Conservation (phyloP, 2,888 invertebrate genomes). For the Folsomia manolachei region DNA sequence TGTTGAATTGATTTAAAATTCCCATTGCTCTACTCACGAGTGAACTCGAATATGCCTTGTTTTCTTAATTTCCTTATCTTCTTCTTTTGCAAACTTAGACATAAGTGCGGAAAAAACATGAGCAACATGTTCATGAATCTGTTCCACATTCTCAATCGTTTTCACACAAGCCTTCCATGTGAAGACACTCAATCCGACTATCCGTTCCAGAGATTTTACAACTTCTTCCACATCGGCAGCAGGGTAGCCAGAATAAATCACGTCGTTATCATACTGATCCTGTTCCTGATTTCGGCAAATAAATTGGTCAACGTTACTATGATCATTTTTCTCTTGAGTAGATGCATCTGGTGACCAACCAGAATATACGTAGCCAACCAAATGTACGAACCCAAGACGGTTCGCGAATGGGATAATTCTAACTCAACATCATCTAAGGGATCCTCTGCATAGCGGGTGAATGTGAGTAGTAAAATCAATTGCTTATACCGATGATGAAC, state of each 20-base stretch:
- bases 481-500: neutral
- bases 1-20: neutral
- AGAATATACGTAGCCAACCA: constrained; percentile 25
- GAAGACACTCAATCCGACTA: neutral
- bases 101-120: neutral
- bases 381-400: constrained; percentile 26
- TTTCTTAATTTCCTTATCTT: neutral
- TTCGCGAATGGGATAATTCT: constrained; percentile 14
- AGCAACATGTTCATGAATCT: neutral
- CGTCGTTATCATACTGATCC: constrained; percentile 5
- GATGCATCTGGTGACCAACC: constrained; percentile 19
- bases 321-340: too few species aligned
- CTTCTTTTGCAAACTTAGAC: neutral
- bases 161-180: neutral
- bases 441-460: constrained; percentile 17
- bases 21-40: neutral
- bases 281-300: too few species aligned
- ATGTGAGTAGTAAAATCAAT: constrained; percentile 22
- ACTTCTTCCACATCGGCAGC: constrained; percentile 1
- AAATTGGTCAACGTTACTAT: too few species aligned
- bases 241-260: neutral
- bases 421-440: constrained; percentile 20
- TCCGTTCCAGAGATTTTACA: neutral
- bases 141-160: constrained; percentile 4
- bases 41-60: constrained; percentile 2